Conservation (phyloP, 2,797 vertebrate species). For the Myotis daubentonii region DNA sequence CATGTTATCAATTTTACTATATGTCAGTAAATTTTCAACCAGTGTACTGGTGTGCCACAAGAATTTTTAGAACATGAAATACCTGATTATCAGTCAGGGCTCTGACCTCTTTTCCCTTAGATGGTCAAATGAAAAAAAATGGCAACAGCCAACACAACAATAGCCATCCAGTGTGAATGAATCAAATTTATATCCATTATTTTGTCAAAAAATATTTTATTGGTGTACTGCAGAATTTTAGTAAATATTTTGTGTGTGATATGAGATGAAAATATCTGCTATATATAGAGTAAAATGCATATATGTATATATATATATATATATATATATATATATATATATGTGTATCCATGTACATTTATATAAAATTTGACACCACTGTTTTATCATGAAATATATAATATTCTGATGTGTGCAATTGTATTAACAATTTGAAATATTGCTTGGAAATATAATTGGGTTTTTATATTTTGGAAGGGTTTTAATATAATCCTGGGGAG, state of each 20-base stretch:
- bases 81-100: neutral
- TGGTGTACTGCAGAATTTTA: neutral
- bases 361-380: neutral
- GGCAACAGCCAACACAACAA: neutral
- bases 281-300: neutral
- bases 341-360: neutral
- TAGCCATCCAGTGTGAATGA: neutral
- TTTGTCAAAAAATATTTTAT: neutral
- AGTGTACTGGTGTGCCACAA: neutral
- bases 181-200: neutral
- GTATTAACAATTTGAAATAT: neutral
- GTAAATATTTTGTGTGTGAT: neutral
- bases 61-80: neutral
- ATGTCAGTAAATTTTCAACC: neutral
- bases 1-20: slow-evolving; percentile 54
- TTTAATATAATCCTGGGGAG: neutral
- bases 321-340: neutral
- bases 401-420: neutral
- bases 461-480: neutral
- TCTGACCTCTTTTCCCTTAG: neutral
- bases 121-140: neutral
- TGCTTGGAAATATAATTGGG: neutral
- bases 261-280: neutral
- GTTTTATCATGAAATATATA: neutral
- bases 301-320: neutral